phyloP scores from a whole-genome alignment of 1,140 invertebrate genomes.

The Meteorus sp. region DNA sequence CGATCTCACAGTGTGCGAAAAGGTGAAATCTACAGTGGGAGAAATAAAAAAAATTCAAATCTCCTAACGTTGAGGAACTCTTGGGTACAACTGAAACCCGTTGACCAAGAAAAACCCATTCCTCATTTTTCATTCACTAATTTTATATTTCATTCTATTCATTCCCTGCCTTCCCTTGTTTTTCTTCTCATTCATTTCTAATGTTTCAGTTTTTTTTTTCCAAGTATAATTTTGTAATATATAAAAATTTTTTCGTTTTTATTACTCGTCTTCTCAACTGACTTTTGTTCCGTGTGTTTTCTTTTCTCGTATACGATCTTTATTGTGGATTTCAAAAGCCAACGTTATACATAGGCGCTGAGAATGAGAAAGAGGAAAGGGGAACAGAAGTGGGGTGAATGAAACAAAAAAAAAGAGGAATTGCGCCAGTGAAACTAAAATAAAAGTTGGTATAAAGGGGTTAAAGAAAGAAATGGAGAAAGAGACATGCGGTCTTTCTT shows the following conservation, averaged over 20 bases:
- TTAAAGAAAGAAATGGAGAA: conserved; percentile 3
- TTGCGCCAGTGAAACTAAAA: no score
- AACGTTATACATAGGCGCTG: no score
- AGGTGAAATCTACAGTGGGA: no score
- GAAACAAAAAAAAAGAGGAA: conserved; percentile 6
- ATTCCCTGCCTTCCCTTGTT: no score
- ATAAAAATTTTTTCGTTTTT: background rate
- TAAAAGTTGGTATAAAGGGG: conserved; percentile 22
- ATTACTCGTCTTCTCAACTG: background rate
- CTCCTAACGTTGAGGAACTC: conserved; percentile 23
- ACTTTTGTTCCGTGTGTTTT: conserved; percentile 1
- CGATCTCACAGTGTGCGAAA: no score
- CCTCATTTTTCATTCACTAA: conserved; percentile 15
- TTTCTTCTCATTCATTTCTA: background rate
- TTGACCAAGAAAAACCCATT: conserved; percentile 25
- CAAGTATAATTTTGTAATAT: no score
- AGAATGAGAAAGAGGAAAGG: conserved; percentile 2
- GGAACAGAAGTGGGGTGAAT: background rate
- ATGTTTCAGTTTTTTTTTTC: conserved; percentile 14
- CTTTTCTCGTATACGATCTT: conserved; percentile 10
- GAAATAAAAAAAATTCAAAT: no score
- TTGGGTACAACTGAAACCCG: conserved; percentile 17
- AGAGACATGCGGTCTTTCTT: conserved; percentile 29
- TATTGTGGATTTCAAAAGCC: conserved; percentile 23
- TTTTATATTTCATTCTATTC: no score